phyloP scores from a whole-genome alignment of 2,113 vertebrate species.

The Ifrita kowaldi region DNA sequence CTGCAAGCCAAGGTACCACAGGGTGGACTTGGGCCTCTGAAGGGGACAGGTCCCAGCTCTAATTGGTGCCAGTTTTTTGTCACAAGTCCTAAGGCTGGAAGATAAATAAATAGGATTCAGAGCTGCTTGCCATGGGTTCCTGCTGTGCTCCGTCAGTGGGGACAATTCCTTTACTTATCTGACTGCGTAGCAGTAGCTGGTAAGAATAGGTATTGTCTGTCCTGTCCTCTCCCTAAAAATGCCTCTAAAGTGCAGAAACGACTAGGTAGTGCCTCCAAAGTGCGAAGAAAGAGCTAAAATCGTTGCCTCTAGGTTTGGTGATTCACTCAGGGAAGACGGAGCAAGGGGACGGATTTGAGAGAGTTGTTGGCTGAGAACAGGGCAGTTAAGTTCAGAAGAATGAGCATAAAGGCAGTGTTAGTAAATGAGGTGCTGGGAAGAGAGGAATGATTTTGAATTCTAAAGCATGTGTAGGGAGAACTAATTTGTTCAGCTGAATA shows the following conservation, averaged over 20 bases:
- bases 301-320: neutral
- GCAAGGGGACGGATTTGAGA: neutral
- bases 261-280: neutral
- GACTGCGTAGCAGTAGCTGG: neutral
- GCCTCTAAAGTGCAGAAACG: fast-evolving
- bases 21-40: neutral
- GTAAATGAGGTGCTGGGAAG: neutral
- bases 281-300: neutral
- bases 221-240: neutral
- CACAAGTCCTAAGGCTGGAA: neutral
- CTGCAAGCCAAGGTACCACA: neutral
- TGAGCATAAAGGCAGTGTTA: fast-evolving
- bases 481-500: neutral
- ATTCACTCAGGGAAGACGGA: neutral
- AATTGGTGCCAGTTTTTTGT: neutral
- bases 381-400: neutral
- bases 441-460: neutral
- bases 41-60: neutral
- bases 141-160: fast-evolving
- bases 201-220: neutral
- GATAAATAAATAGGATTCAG: neutral
- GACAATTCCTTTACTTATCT: neutral
- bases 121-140: neutral
- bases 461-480: neutral
- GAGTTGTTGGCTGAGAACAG: neutral